A percentile compares a stretch with the other conserved stretches of the same genome.
These are phyloP conservation scores for Pachypsylla venusta DNA, from an alignment of 1,140 invertebrate species.

Conservation along the genomic window DNA sequence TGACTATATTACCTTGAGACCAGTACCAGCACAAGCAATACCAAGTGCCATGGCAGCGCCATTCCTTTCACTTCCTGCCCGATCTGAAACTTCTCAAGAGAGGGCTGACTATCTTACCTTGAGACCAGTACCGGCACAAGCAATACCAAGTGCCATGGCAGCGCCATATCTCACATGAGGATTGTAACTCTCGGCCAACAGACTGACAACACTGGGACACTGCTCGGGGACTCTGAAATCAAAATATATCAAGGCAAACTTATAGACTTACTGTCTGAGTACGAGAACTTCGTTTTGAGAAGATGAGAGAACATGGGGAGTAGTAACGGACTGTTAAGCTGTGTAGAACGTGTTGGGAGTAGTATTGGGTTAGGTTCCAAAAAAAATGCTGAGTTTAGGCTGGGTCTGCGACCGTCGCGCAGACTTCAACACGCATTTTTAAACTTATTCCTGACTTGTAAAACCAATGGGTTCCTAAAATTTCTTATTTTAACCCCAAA, in stretches of 20 bases:
- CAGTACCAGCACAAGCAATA: conserved; percentile 95
- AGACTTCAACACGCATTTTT: too few relatives aligned
- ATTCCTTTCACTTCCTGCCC: conserved; percentile 92
- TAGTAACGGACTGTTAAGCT: too few relatives aligned
- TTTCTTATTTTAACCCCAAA: not conserved
- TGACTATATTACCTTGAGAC: conserved; percentile 56
- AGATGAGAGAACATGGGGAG: too few relatives aligned
- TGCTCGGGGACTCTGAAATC: conserved; percentile 74
- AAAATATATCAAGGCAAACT: not conserved
- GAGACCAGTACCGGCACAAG: conserved; percentile 92
- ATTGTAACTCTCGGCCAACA: conserved; percentile 97
- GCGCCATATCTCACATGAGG: conserved; percentile 98
- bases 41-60: conserved; percentile 98
- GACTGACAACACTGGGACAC: conserved; percentile 88
- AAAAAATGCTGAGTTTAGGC: too few relatives aligned
- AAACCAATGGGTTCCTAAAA: not conserved
- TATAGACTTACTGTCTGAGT: not conserved
- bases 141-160: conserved; percentile 96
- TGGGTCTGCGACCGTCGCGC: too few relatives aligned
- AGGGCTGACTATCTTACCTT: conserved; percentile 39
- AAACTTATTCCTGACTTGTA: not conserved
- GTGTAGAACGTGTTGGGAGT: too few relatives aligned
- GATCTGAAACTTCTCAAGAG: too few relatives aligned
- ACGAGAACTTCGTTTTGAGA: not conserved
- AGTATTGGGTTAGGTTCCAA: too few relatives aligned